Base-by-base conservation (phyloP, 2,797 vertebrate genomes). In the Peromyscus aztecus region DNA sequence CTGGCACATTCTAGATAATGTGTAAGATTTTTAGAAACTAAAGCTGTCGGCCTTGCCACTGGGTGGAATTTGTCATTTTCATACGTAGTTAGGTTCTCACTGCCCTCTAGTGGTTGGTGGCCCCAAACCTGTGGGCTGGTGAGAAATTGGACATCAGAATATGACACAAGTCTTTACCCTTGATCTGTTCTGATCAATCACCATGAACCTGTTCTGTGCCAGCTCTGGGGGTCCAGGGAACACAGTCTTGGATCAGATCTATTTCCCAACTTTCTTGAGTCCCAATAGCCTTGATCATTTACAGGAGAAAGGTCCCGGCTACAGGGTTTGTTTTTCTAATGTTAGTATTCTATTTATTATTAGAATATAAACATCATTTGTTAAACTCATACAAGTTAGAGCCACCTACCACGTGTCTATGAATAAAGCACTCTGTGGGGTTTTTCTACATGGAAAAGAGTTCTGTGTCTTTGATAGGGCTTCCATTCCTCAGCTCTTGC, bases 51-150 rank as follows among this genome's bases (percentile, higher is more conserved):
- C 37, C 63, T 65, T 49, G 11, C 14, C 67, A 9, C 2, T 52
- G n/a, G 3, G 13, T 57, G 0, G 37, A 76, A 52, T 2, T 13
- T 11, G 17, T 14, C 24, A 73, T 89, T 81, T 67, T 75, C 78
- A 40, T 77, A 17, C 14, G 81, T 90, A 84, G 34, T 91, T 73
- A 63, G 59, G n/a, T 63, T 57, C 77, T 90, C 23, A 75, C 96
- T 80, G 94, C 95, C 96, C 92, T 94, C 96, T 97, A 96, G 90
- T 82, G 97, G 92, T 65, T 4, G 1, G 2, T 37, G 2, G 29
- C 67, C 12, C 84, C 43, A 69, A 73, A 46, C 43, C 23, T 67
- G 14, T 11, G 1, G 24, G 52, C 84, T 73, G 23, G 65, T 19
- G 49, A 14, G 21, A 23, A 43, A 49, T 27, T 65, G 75, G 4